A percentile compares a stretch with the other conserved stretches of the same genome.
Conservation (phyloP, 1,140 invertebrate species). For the Thrips palmi region DNA sequence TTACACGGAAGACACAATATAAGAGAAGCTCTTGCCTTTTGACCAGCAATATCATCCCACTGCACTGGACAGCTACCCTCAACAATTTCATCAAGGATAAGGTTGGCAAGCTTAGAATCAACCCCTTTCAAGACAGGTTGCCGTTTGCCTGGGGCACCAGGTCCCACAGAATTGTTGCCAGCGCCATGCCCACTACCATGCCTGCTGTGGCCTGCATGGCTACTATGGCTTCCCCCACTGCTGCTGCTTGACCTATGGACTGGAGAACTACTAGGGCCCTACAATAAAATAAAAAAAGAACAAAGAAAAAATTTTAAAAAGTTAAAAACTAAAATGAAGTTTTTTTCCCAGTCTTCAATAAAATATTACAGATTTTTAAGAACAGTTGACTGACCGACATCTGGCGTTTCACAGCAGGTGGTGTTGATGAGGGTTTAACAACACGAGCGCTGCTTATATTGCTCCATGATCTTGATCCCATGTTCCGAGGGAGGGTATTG, state of each 20-base stretch:
- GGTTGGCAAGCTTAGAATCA: slow-evolving; percentile 77
- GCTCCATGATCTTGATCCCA: slow-evolving; percentile 43
- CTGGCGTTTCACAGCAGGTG: slow-evolving; percentile 61
- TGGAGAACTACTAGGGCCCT: slow-evolving; percentile 33
- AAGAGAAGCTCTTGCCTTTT: slow-evolving; percentile 34
- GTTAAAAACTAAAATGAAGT: no score
- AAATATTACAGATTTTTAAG: no score
- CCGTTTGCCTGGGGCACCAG: slow-evolving; percentile 26
- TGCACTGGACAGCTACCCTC: slow-evolving; percentile 61
- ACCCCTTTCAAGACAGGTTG: slow-evolving; percentile 45
- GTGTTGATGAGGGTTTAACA: slow-evolving; percentile 53
- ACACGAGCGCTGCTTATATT: slow-evolving; percentile 29
- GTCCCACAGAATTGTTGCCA: no score
- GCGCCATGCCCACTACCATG: slow-evolving; percentile 22
- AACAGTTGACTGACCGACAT: slow-evolving; percentile 35
- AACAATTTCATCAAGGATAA: slow-evolving; percentile 56
- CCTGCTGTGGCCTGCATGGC: slow-evolving; percentile 22
- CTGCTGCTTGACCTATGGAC: slow-evolving; percentile 31
- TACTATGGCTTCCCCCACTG: slow-evolving; percentile 26
- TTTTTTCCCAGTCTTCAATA: no score
- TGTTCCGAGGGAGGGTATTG: slow-evolving; percentile 61
- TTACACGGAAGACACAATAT: neutral
- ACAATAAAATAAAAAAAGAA: slow-evolving; percentile 8
- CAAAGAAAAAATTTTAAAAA: slow-evolving; percentile 6
- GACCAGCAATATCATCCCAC: slow-evolving; percentile 88